These are phyloP conservation scores for Watsonalla cultraria DNA, from an alignment of 2,888 invertebrate genomes.

Conservation along the genomic window DNA sequence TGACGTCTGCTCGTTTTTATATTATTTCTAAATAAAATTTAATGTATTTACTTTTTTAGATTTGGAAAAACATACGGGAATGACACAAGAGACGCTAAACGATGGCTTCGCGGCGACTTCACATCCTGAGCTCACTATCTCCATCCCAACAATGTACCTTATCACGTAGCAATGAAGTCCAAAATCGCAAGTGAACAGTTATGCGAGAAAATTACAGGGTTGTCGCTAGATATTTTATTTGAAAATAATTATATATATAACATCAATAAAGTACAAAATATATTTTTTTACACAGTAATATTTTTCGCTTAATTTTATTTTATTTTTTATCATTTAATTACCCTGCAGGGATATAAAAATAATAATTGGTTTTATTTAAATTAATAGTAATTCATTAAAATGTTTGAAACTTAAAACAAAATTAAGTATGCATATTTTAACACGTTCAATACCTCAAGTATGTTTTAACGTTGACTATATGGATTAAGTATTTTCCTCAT, in stretches of 20 bases:
- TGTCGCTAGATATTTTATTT: not conserved
- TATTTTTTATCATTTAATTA: too few relatives aligned
- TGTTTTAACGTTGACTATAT: too few relatives aligned
- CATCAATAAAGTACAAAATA: constrained; percentile 7
- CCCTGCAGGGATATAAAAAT: too few relatives aligned
- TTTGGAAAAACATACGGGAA: constrained; percentile 87
- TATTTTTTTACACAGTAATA: constrained; percentile 4
- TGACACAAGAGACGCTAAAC: constrained; percentile 85
- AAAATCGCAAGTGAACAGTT: constrained; percentile 27
- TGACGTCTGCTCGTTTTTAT: too few relatives aligned
- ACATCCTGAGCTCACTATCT: constrained; percentile 35
- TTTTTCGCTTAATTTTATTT: too few relatives aligned
- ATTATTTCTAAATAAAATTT: not conserved
- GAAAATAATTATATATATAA: constrained; percentile 3
- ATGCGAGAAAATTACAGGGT: constrained; percentile 15
- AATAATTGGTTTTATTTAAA: too few relatives aligned
- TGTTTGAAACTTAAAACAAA: too few relatives aligned
- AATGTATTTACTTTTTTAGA: constrained; percentile 49
- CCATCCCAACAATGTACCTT: constrained; percentile 7
- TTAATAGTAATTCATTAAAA: too few relatives aligned
- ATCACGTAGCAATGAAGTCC: constrained; percentile 7
- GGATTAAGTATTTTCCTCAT: too few relatives aligned
- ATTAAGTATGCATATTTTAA: too few relatives aligned
- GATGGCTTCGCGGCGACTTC: constrained; percentile 84
- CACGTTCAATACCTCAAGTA: too few relatives aligned